Evolutionary conservation across 2,888 invertebrate genomes (phyloP).

Genomic region (Calliopum simillimum): DNA sequence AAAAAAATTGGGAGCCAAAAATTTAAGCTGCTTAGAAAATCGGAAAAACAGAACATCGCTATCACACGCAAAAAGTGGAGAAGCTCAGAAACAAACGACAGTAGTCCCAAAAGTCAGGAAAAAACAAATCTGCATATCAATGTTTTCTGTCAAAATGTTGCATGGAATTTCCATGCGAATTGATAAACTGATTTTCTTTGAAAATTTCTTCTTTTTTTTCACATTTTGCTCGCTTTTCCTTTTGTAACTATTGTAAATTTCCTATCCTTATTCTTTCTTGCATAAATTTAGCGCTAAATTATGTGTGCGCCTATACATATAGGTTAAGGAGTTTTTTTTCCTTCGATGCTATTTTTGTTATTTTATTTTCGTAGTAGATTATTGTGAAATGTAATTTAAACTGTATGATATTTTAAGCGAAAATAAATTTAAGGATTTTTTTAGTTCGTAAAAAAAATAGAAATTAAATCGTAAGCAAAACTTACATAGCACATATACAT

Average conservation of each 20-base stretch:
- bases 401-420: background rate
- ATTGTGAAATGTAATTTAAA: too few relatives aligned
- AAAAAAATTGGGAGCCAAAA: background rate
- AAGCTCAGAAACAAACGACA: background rate
- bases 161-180: conserved; percentile 18
- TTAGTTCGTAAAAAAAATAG: too few relatives aligned
- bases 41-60: too few relatives aligned
- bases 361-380: too few relatives aligned
- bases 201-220: too few relatives aligned
- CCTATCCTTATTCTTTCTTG: background rate
- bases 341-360: too few relatives aligned
- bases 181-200: conserved; percentile 19
- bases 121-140: conserved; percentile 29
- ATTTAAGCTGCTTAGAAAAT: too few relatives aligned
- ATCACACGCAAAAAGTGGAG: background rate
- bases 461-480: too few relatives aligned
- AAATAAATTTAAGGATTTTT: too few relatives aligned
- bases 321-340: too few relatives aligned
- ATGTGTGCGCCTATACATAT: background rate
- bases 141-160: conserved; percentile 25
- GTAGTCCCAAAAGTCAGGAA: conserved; percentile 7
- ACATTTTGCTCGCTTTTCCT: background rate
- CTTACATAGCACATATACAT: too few relatives aligned
- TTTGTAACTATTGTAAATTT: background rate
- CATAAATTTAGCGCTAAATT: conserved; percentile 5